Conservation (phyloP, 2,113 vertebrate species). For the Noturus placidus region DNA sequence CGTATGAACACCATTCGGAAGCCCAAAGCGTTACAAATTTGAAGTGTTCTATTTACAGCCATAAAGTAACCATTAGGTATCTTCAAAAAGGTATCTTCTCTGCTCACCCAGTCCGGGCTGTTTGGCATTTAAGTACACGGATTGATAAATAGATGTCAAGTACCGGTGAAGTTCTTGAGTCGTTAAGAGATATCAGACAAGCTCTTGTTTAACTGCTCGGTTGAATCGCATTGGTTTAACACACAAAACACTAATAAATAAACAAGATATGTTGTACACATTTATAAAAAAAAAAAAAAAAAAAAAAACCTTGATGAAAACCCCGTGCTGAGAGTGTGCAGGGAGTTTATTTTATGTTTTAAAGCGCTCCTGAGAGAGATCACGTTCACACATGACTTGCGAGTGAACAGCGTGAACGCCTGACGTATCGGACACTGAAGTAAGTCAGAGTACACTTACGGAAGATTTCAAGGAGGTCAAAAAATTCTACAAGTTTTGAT, state of each 20-base stretch:
- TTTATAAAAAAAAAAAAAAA: too few relatives aligned
- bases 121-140: too few relatives aligned
- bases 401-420: background rate
- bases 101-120: too few relatives aligned
- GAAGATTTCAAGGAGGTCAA: background rate
- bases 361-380: background rate
- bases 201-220: background rate
- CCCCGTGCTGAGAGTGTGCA: background rate
- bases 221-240: background rate
- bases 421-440: background rate
- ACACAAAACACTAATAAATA: background rate
- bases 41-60: too few relatives aligned
- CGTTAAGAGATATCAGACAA: too few relatives aligned
- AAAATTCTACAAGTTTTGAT: background rate
- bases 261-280: background rate
- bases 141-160: too few relatives aligned
- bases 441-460: rapidly evolving
- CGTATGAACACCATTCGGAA: too few relatives aligned
- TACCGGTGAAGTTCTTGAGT: too few relatives aligned
- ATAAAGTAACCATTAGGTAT: too few relatives aligned
- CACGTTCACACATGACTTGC: background rate
- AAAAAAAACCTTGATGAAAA: background rate
- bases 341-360: too few relatives aligned
- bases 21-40: too few relatives aligned
- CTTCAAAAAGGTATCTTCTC: too few relatives aligned